Evolutionary conservation across 1,140 invertebrate genomes (phyloP).

Genomic region (Pantala flavescens): DNA sequence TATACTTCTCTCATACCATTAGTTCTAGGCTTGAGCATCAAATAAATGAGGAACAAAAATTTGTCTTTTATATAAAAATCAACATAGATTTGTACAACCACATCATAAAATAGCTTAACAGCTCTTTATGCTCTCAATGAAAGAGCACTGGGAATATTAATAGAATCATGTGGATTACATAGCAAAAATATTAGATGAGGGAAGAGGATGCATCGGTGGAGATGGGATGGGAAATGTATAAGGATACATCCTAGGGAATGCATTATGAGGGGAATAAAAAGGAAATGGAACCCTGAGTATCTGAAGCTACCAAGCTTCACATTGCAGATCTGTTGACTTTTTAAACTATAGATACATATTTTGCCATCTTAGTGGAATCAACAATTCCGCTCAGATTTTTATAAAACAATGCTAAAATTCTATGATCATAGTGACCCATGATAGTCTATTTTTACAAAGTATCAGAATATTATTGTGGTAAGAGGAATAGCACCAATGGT

Average conservation of each 20-base stretch:
- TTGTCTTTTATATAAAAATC: conserved; percentile 8
- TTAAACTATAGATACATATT: not conserved
- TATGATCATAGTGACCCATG: not conserved
- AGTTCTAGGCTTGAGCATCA: conserved; percentile 2
- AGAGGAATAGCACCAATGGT: conserved; percentile 8
- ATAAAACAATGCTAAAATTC: not conserved
- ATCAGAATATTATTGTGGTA: conserved; percentile 3
- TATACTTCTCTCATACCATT: not conserved
- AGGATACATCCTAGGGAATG: conserved; percentile 4
- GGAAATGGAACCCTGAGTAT: conserved; percentile 8
- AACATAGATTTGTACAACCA: not conserved
- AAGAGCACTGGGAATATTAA: not conserved
- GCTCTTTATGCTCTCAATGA: not conserved
- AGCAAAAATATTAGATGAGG: not conserved
- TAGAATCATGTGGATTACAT: not conserved
- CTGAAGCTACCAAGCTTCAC: not conserved
- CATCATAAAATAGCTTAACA: not conserved
- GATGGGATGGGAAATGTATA: not conserved
- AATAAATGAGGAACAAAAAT: not conserved
- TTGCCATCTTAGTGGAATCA: not conserved
- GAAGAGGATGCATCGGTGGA: not conserved
- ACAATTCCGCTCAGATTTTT: not conserved
- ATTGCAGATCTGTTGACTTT: conserved; percentile 9
- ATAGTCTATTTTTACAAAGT: not conserved
- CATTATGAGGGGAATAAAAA: not conserved